phyloP scores from a whole-genome alignment of 2,797 vertebrate species.

The Alectoris magna region DNA sequence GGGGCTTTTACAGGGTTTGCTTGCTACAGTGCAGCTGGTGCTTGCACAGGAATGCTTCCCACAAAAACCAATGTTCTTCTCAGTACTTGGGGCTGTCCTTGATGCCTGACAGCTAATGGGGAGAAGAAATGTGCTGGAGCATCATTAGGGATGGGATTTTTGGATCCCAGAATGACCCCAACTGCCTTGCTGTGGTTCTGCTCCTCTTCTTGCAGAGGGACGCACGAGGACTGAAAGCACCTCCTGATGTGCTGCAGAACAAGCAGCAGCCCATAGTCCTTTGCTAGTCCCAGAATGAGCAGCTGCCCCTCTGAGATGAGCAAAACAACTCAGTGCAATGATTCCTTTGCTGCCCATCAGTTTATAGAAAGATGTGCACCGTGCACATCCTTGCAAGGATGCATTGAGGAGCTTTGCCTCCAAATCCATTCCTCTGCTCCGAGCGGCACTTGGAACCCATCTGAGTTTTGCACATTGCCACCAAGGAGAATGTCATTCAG shows the following conservation, averaged over 20 bases:
- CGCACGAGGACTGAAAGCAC: neutral
- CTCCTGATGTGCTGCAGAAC: accelerated
- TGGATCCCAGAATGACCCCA: neutral
- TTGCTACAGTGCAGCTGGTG: neutral
- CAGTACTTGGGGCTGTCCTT: accelerated
- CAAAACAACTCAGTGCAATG: neutral
- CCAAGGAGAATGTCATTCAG: slow-evolving; percentile 26
- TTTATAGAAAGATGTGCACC: neutral
- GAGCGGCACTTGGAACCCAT: neutral
- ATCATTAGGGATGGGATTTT: neutral
- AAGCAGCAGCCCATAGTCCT: accelerated
- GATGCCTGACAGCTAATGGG: neutral
- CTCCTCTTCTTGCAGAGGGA: accelerated
- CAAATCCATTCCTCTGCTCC: slow-evolving; percentile 37
- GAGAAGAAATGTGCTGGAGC: neutral
- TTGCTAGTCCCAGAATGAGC: neutral
- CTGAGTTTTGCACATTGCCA: neutral
- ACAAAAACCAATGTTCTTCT: neutral
- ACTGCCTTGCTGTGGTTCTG: neutral
- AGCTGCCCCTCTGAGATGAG: neutral
- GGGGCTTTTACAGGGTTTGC: accelerated
- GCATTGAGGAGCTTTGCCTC: slow-evolving; percentile 13
- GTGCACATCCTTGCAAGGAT: neutral
- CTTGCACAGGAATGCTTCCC: accelerated
- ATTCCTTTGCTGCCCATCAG: neutral